These are phyloP conservation scores for Porphyrio hochstetteri DNA, from an alignment of 2,113 vertebrate genomes.

Conservation along the genomic window DNA sequence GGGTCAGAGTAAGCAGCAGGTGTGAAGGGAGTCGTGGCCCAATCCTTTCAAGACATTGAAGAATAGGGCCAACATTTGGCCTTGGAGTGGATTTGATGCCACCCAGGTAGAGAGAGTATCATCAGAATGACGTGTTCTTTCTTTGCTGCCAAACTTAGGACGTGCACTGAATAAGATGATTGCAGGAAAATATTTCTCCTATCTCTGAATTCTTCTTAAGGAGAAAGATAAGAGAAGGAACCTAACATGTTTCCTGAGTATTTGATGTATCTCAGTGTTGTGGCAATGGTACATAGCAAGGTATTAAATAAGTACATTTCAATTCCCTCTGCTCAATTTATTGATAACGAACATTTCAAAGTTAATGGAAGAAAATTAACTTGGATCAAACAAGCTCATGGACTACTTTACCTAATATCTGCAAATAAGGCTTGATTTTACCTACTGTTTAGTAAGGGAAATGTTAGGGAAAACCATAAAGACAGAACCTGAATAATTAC, in stretches of 20 bases:
- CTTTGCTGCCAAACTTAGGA: neutral
- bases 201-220: neutral
- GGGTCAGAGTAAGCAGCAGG: neutral
- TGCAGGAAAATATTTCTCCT: neutral
- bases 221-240: neutral
- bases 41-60: neutral
- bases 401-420: slow-evolving; percentile 5
- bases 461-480: slow-evolving; percentile 7
- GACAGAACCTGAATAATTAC: neutral
- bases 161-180: neutral
- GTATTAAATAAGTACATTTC: neutral
- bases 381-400: neutral
- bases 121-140: neutral
- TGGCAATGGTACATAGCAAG: neutral
- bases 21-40: neutral
- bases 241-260: neutral
- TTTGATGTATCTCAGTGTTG: neutral
- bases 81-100: neutral
- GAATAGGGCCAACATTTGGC: neutral
- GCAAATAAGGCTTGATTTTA: slow-evolving; percentile 15
- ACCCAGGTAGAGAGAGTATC: neutral
- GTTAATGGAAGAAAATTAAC: neutral
- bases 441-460: neutral
- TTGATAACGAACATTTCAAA: neutral
- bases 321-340: neutral